Percentiles rank a stretch among this genome's conserved stretches.
Conservation (phyloP, 2,888 invertebrate species). For the Dryococelus australis region DNA sequence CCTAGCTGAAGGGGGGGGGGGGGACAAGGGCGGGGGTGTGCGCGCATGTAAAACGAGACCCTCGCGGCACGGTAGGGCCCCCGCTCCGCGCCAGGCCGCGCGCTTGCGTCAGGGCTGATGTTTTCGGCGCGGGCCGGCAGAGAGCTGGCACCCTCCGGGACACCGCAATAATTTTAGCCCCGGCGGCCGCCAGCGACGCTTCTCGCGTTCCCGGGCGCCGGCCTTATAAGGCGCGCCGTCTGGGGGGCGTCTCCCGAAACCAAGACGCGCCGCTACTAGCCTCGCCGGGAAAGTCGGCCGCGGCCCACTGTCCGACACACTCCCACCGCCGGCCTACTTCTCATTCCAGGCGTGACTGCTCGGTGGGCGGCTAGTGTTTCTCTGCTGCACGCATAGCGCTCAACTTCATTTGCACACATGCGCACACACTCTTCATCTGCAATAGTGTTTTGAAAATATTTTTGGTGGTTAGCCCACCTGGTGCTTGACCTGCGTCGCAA, state of each 20-base stretch:
- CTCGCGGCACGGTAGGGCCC: too few relatives aligned
- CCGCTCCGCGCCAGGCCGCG: not conserved
- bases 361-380: not conserved
- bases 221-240: constrained; percentile 38
- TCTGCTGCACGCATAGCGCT: too few relatives aligned
- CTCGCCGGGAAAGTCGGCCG: too few relatives aligned
- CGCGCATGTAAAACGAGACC: not conserved
- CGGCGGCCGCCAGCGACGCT: constrained; percentile 23
- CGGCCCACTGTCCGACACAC: not conserved
- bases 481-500: too few relatives aligned
- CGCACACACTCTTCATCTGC: too few relatives aligned
- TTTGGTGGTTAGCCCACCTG: too few relatives aligned
- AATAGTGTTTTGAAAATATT: too few relatives aligned
- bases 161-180: constrained; percentile 40
- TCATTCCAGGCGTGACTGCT: not conserved
- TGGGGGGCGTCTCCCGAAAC: constrained; percentile 8
- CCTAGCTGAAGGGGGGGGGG: not conserved
- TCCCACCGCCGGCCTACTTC: not conserved
- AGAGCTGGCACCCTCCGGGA: constrained; percentile 33
- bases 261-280: too few relatives aligned
- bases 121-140: constrained; percentile 31
- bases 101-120: constrained; percentile 17
- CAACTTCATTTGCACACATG: too few relatives aligned
- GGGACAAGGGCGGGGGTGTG: not conserved
- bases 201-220: constrained; percentile 39